Evolutionary conservation across 2,888 invertebrate genomes (phyloP).

Genomic region (Peribatodes rhomboidaria): DNA sequence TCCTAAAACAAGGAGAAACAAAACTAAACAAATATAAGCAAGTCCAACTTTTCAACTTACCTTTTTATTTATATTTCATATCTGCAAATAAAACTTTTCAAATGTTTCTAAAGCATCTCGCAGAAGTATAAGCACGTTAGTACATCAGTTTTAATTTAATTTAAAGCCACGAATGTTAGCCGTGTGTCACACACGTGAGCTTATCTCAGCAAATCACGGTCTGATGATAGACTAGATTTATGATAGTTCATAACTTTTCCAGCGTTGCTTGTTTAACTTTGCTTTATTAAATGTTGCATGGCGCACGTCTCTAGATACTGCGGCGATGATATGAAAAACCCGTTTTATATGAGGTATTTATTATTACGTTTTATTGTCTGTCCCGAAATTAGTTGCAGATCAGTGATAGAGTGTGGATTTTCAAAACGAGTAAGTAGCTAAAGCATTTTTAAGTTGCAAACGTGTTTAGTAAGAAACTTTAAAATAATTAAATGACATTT

Average conservation of each 20-base stretch:
- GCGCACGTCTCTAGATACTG: constrained; percentile 30
- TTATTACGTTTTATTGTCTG: constrained; percentile 1
- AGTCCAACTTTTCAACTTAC: too few relatives aligned
- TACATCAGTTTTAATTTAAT: constrained; percentile 17
- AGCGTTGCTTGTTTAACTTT: constrained; percentile 19
- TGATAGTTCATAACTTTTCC: constrained; percentile 28
- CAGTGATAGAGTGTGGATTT: not conserved
- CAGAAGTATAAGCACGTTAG: not conserved
- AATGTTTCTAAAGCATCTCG: not conserved
- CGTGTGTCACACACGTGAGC: constrained; percentile 8
- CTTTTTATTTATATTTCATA: too few relatives aligned
- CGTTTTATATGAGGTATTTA: constrained; percentile 3
- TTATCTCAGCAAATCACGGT: constrained; percentile 27
- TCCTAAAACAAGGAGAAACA: too few relatives aligned
- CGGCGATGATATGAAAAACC: constrained; percentile 29
- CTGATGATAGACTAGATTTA: constrained; percentile 30
- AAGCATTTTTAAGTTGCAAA: too few relatives aligned
- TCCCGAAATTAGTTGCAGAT: not conserved
- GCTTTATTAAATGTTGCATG: constrained; percentile 28
- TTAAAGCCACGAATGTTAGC: constrained; percentile 11
- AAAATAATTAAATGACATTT: too few relatives aligned
- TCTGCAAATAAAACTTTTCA: not conserved
- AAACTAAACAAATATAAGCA: too few relatives aligned
- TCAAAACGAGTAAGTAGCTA: too few relatives aligned
- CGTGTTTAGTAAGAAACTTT: too few relatives aligned